Conservation (phyloP, 2,888 invertebrate genomes). For the Tinea trinotella region DNA sequence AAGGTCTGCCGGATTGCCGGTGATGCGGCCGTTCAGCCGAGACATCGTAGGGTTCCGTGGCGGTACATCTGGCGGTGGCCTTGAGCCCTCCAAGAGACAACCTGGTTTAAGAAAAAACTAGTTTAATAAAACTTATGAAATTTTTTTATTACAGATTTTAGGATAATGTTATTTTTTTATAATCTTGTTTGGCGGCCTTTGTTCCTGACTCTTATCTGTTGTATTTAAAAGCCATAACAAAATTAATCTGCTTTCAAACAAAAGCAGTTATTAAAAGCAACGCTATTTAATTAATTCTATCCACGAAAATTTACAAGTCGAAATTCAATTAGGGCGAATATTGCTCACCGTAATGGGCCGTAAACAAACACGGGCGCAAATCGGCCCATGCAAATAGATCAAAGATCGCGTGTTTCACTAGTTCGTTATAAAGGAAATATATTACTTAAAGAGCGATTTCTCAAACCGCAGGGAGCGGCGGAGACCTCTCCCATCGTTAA, state of each 20-base stretch:
- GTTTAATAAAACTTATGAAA: not conserved
- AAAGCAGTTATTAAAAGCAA: conserved; percentile 25
- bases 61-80: conserved; percentile 91
- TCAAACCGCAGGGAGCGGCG: conserved; percentile 46
- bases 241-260: conserved; percentile 42
- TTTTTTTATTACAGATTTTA: not conserved
- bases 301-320: conserved; percentile 55
- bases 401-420: conserved; percentile 65
- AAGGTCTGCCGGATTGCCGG: conserved; percentile 83
- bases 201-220: conserved; percentile 24
- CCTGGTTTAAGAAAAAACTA: conserved; percentile 66
- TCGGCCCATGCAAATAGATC: conserved; percentile 58
- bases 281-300: conserved; percentile 52
- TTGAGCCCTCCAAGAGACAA: conserved; percentile 87
- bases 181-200: not conserved
- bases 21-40: conserved; percentile 90
- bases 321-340: conserved; percentile 60
- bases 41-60: conserved; percentile 90
- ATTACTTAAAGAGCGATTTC: conserved; percentile 52
- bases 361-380: conserved; percentile 43
- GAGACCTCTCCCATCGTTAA: conserved; percentile 58
- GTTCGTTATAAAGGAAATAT: conserved; percentile 64
- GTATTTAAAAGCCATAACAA: conserved; percentile 47
- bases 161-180: not conserved
- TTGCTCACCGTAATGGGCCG: conserved; percentile 51